Conservation (phyloP, 2,888 invertebrate species). For the Lasioglossum villosulum region DNA sequence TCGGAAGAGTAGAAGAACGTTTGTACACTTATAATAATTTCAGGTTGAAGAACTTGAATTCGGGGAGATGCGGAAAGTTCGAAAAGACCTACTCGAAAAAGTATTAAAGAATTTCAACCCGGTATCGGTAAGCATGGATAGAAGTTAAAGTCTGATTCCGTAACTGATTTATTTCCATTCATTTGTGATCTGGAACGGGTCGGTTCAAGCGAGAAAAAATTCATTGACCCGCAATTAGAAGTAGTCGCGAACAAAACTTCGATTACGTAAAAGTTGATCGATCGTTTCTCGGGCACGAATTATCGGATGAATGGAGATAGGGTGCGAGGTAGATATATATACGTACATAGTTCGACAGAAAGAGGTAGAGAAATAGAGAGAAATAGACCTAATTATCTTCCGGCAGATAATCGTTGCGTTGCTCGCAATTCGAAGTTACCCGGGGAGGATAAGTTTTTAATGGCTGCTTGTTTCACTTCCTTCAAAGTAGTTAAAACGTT, state of each 20-base stretch:
- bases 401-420: background rate
- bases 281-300: background rate
- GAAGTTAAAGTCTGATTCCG: background rate
- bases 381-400: slow-evolving; percentile 21
- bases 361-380: background rate
- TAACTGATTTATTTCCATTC: background rate
- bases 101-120: background rate
- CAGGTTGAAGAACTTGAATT: background rate
- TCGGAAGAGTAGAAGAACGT: background rate
- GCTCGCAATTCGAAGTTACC: slow-evolving; percentile 11
- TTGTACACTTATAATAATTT: background rate
- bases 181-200: background rate
- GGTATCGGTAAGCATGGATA: background rate
- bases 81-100: background rate
- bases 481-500: background rate
- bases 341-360: background rate
- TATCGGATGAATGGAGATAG: background rate
- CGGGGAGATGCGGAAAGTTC: background rate
- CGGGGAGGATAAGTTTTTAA: background rate
- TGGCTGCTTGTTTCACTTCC: background rate
- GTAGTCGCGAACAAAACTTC: background rate
- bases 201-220: background rate
- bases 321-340: background rate
- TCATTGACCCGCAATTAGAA: slow-evolving; percentile 10
- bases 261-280: slow-evolving; percentile 1